Conservation (phyloP, 1,140 invertebrate species). For the Drosophila kohkoa region DNA sequence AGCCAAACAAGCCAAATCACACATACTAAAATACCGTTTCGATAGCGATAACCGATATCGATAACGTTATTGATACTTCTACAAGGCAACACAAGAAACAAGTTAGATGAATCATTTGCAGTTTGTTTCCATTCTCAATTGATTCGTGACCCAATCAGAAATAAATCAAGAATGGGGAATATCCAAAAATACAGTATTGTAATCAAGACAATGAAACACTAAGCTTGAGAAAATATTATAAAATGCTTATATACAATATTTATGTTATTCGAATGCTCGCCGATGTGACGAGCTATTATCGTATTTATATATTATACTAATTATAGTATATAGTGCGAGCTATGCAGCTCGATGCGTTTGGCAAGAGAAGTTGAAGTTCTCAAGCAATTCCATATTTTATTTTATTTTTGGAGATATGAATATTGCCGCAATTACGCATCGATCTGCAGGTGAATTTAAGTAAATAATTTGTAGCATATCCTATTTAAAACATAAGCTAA, state of each 20-base stretch:
- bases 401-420: neutral
- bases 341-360: constrained; percentile 17
- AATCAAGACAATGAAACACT: constrained; percentile 4
- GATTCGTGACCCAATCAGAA: neutral
- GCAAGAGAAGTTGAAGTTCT: neutral
- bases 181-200: neutral
- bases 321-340: constrained; percentile 7
- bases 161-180: constrained; percentile 4
- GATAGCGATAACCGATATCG: neutral
- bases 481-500: constrained; percentile 20
- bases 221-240: constrained; percentile 7
- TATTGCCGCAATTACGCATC: neutral
- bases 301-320: neutral
- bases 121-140: neutral
- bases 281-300: constrained; percentile 6
- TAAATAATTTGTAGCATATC: constrained; percentile 13
- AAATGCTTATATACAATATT: constrained; percentile 10
- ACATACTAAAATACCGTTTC: constrained; percentile 8
- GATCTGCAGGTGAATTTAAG: constrained; percentile 19
- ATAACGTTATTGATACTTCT: constrained; percentile 1
- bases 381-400: no score
- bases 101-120: neutral
- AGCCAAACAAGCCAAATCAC: neutral
- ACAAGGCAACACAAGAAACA: neutral
- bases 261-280: constrained; percentile 2